Evolutionary conservation across 2,797 vertebrate genomes (phyloP).

Genomic region (Darevskia mixta): DNA sequence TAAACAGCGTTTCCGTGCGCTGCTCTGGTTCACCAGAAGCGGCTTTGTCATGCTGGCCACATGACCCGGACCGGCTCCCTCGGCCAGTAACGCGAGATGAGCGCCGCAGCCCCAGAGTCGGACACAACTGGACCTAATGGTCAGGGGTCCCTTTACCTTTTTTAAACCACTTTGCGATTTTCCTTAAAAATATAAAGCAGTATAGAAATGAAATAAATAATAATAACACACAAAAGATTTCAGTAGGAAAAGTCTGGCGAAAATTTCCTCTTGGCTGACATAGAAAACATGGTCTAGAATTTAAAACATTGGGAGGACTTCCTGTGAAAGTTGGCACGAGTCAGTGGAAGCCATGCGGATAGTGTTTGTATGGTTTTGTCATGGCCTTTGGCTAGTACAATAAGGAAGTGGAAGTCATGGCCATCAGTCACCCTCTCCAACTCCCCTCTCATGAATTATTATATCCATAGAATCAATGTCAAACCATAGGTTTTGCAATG

Average conservation of each 20-base stretch:
- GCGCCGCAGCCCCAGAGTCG: too few species aligned
- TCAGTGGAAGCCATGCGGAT: neutral
- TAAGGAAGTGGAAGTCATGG: neutral
- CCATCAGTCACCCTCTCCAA: neutral
- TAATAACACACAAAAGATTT: neutral
- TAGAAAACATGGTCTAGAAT: neutral
- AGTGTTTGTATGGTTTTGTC: neutral
- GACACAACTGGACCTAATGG: too few species aligned
- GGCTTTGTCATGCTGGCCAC: too few species aligned
- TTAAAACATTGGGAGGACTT: neutral
- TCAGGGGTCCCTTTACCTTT: too few species aligned
- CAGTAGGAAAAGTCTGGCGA: neutral
- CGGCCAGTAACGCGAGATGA: too few species aligned
- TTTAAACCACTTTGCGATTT: too few species aligned
- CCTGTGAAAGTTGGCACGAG: neutral
- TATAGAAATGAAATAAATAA: neutral
- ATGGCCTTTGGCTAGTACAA: too few species aligned
- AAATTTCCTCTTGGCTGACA: neutral
- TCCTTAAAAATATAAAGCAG: too few species aligned
- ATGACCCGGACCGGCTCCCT: too few species aligned
- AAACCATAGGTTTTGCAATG: neutral
- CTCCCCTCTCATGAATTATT: neutral
- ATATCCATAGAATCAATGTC: neutral
- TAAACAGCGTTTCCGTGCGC: too few species aligned
- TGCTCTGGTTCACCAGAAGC: too few species aligned